Evolutionary conservation across 2,888 invertebrate species (phyloP).

Genomic region (Camponotus fellah): DNA sequence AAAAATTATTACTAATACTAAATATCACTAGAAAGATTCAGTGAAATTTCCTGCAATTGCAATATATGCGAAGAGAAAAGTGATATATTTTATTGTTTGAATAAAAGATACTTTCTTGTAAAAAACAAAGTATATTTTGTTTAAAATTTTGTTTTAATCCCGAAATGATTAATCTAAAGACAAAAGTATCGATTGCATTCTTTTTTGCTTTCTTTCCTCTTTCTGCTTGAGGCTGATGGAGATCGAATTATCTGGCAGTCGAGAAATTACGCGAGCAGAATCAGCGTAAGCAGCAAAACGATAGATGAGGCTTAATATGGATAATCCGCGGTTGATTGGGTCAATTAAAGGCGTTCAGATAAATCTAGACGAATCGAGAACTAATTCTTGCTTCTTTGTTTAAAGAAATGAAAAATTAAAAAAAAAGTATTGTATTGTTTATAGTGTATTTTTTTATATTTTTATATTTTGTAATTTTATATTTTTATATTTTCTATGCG

Average conservation of each 20-base stretch:
- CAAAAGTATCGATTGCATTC: conserved; percentile 29
- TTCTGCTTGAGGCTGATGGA: conserved; percentile 59
- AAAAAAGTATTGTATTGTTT: conserved; percentile 13
- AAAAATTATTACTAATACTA: neutral
- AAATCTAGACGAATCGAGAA: conserved; percentile 49
- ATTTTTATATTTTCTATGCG: conserved; percentile 7
- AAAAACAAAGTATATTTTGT: neutral
- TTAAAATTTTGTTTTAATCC: conserved; percentile 20
- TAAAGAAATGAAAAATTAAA: neutral
- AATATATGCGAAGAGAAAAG: neutral
- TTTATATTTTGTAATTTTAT: neutral
- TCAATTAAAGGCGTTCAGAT: conserved; percentile 78
- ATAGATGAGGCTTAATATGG: conserved; percentile 78
- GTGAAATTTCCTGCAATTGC: neutral
- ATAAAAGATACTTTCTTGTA: neutral
- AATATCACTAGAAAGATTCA: neutral
- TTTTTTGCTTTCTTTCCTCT: conserved; percentile 41
- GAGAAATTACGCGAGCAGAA: conserved; percentile 68
- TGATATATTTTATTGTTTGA: neutral
- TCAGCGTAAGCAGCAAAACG: conserved; percentile 69
- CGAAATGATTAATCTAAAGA: conserved; percentile 32
- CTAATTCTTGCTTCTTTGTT: conserved; percentile 28
- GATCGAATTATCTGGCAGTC: conserved; percentile 71
- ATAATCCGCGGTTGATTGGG: conserved; percentile 82
- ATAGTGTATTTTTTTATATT: conserved; percentile 1